Evolutionary conservation across 1,140 invertebrate species (phyloP), one percentile per base, ranked within the genome.

Genomic region (Pogonus chalceus): DNA sequence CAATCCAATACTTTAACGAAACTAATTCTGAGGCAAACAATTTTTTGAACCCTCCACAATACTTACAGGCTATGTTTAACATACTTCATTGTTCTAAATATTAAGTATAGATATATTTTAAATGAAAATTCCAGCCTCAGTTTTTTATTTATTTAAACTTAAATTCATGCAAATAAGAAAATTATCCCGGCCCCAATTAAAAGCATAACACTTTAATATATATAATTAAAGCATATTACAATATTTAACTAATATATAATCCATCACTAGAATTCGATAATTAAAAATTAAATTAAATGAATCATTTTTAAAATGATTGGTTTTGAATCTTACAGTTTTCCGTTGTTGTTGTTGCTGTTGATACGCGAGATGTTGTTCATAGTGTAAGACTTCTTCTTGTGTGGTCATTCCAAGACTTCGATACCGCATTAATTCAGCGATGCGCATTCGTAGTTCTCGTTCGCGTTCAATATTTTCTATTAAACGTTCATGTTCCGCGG

Each of bases 371-470:
- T 82, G 81, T 69, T 88, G 85, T 64, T 91, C 88, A 66, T 88
- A 89, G 71, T 90, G 87, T 31, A 83, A 76, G 60, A 87, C 87
- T 65, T 91, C 87, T 63, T 90, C 87, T 20, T 86, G 79, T 48
- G 80, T 79, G 2, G 85, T 86, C 37, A 93, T 77, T 14, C 90
- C 90, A 56, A 88, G 83, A 61, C 84, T 81, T 16, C 89, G 75
- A 72, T 92, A 92, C 55, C 85, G 83, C 62, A 85, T 79, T 35
- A 96, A 72, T 71, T 95, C 91, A 9, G 83, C 82, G 20, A 94
- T 78, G 51, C 90, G 78, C 58, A 86, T 76, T 59, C 88, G 81
- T 48, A 94, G 70, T 69, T 92, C 87, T 64, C 84, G 81, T 73
- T 94, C 90, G 56, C 84, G 80, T 71, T 89, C 85, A 49, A 94